Conservation (phyloP, 2,888 invertebrate species). For the Tetragonisca angustula region DNA sequence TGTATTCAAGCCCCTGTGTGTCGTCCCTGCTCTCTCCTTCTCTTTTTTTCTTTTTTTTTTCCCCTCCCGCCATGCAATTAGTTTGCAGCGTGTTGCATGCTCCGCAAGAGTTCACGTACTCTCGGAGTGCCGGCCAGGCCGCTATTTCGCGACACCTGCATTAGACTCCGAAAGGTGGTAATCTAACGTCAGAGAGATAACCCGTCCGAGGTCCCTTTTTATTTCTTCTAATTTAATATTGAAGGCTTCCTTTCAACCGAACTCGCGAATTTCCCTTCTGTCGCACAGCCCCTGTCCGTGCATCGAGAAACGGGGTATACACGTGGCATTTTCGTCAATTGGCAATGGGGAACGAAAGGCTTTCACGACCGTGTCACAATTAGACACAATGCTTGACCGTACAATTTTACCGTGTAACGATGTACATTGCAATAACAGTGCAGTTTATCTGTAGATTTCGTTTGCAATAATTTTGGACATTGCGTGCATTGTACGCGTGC, state of each 20-base stretch:
- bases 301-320: background rate
- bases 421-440: too few relatives aligned
- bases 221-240: constrained; percentile 19
- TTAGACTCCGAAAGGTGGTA: constrained; percentile 53
- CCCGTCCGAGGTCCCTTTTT: background rate
- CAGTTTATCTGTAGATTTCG: background rate
- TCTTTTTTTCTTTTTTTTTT: constrained; percentile 10
- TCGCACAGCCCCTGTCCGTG: background rate
- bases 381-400: too few relatives aligned
- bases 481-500: background rate
- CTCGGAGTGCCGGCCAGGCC: constrained; percentile 27
- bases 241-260: background rate
- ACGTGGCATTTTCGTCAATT: constrained; percentile 12
- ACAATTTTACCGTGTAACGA: too few relatives aligned
- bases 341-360: background rate
- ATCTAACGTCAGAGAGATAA: constrained; percentile 41
- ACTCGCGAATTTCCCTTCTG: background rate
- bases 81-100: constrained; percentile 65
- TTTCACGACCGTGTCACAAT: background rate
- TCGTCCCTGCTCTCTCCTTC: constrained; percentile 57
- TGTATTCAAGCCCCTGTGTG: constrained; percentile 23
- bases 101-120: constrained; percentile 53
- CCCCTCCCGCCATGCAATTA: constrained; percentile 68
- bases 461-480: background rate
- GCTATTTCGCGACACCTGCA: constrained; percentile 31